Percentiles rank a stretch among this genome's conserved stretches.
These are phyloP conservation scores for Brachionus rotundiformis DNA, from an alignment of 1,140 invertebrate genomes.

Conservation along the genomic window DNA sequence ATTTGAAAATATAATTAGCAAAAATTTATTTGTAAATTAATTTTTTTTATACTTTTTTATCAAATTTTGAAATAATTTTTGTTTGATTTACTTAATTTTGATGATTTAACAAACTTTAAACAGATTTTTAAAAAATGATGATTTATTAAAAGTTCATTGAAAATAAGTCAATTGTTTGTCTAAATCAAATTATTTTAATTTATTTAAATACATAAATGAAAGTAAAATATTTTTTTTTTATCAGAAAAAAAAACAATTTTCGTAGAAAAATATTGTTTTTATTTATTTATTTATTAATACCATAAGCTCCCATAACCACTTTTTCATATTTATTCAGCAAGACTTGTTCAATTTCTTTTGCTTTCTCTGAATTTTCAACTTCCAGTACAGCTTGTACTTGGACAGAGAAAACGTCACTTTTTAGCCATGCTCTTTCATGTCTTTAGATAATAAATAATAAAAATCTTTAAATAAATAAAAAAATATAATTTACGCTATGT, in stretches of 20 bases:
- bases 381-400: constrained; percentile 55
- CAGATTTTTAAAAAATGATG: too few species aligned
- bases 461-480: neutral
- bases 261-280: neutral
- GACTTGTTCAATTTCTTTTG: constrained; percentile 69
- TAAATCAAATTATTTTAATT: too few species aligned
- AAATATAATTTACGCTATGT: neutral
- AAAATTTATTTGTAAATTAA: too few species aligned
- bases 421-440: constrained; percentile 88
- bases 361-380: constrained; percentile 77
- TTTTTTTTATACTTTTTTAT: too few species aligned
- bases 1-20: too few species aligned
- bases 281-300: neutral
- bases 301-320: constrained; percentile 59
- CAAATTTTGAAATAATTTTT: too few species aligned
- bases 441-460: constrained; percentile 64
- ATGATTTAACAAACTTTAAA: too few species aligned
- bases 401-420: constrained; percentile 77
- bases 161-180: too few species aligned
- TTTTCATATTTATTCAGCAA: constrained; percentile 69
- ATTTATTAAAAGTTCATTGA: too few species aligned
- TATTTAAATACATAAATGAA: too few species aligned
- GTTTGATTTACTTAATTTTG: too few species aligned
- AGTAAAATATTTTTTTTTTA: neutral
- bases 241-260: neutral